phyloP scores from a whole-genome alignment of 2,888 invertebrate genomes.

The Mesoligia furuncula region DNA sequence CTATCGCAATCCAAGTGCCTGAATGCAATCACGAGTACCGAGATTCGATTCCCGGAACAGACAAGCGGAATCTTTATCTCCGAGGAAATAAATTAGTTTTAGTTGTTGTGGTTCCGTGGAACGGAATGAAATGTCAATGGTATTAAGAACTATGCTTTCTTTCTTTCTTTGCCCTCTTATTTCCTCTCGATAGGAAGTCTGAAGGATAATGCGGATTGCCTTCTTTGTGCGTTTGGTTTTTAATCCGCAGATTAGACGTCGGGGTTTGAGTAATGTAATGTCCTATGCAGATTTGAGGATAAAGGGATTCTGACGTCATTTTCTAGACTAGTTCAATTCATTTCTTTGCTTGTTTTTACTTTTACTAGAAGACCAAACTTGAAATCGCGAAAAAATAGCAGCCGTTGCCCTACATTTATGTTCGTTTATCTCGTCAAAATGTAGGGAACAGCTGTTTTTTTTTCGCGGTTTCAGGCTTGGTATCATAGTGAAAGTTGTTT shows the following conservation, averaged over 20 bases:
- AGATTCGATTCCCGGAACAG: conserved; percentile 67
- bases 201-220: conserved; percentile 31
- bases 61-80: conserved; percentile 63
- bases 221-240: conserved; percentile 32
- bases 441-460: no score
- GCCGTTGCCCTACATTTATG: no score
- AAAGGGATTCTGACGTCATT: conserved; percentile 15
- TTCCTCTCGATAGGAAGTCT: conserved; percentile 24
- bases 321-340: neutral
- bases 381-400: no score
- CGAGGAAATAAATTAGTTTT: conserved; percentile 66
- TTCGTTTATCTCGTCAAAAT: no score
- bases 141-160: conserved; percentile 58
- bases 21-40: conserved; percentile 65
- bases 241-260: conserved; percentile 31
- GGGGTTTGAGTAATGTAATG: conserved; percentile 11
- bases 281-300: conserved; percentile 22
- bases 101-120: conserved; percentile 60
- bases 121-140: conserved; percentile 66
- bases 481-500: no score
- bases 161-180: conserved; percentile 30
- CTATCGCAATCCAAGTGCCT: conserved; percentile 58
- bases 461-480: no score
- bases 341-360: no score
- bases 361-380: no score